Percentiles rank a stretch among this genome's conserved stretches.
These are phyloP conservation scores for Suillia variegata DNA, from an alignment of 2,888 invertebrate species.

Conservation along the genomic window DNA sequence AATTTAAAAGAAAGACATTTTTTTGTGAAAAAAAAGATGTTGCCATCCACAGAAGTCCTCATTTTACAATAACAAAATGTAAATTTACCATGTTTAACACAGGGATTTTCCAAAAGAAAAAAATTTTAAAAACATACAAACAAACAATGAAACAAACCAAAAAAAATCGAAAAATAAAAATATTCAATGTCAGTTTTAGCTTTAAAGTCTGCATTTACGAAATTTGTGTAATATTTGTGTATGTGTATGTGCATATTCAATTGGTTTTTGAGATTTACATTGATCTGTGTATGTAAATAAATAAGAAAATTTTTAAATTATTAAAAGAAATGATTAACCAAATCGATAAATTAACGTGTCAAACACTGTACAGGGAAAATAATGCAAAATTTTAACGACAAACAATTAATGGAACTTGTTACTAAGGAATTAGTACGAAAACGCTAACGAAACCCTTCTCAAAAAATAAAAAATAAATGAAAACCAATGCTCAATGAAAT, in stretches of 20 bases:
- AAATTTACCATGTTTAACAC: slow-evolving; percentile 25
- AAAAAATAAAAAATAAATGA: neutral
- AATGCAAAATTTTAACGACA: too few relatives aligned
- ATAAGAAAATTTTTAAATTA: too few relatives aligned
- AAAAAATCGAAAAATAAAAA: slow-evolving; percentile 43
- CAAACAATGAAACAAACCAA: slow-evolving; percentile 20
- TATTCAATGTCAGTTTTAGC: slow-evolving; percentile 27
- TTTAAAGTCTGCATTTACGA: slow-evolving; percentile 1
- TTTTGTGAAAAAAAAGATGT: slow-evolving; percentile 19
- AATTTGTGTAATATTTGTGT: neutral
- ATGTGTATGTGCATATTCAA: neutral
- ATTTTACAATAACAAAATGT: slow-evolving; percentile 14
- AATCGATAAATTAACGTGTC: too few relatives aligned
- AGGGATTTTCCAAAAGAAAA: slow-evolving; percentile 36
- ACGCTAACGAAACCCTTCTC: neutral
- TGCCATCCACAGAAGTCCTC: slow-evolving; percentile 21
- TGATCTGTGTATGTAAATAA: neutral
- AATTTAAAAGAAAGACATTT: too few relatives aligned
- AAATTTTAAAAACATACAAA: slow-evolving; percentile 32
- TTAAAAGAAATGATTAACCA: too few relatives aligned
- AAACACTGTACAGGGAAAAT: too few relatives aligned
- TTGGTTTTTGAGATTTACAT: neutral
- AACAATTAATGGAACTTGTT: too few relatives aligned
- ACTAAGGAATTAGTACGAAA: neutral
- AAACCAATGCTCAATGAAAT: too few relatives aligned